phyloP scores from a whole-genome alignment of 2,888 invertebrate species.

The Volucella zonaria region DNA sequence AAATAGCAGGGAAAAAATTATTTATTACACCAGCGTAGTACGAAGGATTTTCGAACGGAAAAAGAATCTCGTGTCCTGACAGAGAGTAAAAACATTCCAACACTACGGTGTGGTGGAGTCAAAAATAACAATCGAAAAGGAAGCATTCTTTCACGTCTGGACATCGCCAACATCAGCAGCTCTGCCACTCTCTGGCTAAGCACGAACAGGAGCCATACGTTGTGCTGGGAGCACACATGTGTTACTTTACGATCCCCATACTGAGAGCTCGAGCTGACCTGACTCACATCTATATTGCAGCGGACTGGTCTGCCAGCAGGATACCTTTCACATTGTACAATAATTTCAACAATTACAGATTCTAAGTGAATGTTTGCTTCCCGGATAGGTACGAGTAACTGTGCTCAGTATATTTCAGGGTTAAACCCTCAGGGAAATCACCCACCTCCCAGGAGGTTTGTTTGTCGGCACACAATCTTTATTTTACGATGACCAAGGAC shows the following conservation, averaged over 20 bases:
- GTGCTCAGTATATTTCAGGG: conserved; percentile 36
- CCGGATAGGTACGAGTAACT: conserved; percentile 43
- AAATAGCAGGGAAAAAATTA: conserved; percentile 23
- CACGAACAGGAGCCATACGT: conserved; percentile 28
- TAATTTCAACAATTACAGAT: conserved; percentile 64
- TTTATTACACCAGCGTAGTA: conserved; percentile 39
- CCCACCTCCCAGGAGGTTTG: background rate
- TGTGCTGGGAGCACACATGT: conserved; percentile 29
- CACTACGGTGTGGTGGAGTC: conserved; percentile 8
- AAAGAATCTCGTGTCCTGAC: conserved; percentile 40
- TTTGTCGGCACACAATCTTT: conserved; percentile 40
- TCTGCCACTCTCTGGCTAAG: conserved; percentile 5
- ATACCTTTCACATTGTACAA: conserved; percentile 44
- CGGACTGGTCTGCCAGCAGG: conserved; percentile 34
- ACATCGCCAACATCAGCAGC: background rate
- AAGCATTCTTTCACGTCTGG: conserved; percentile 21
- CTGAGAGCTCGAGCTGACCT: background rate
- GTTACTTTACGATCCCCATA: conserved; percentile 25
- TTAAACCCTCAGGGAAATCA: conserved; percentile 38
- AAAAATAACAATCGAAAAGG: conserved; percentile 27
- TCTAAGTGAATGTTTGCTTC: conserved; percentile 63
- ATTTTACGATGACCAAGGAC: conserved; percentile 41
- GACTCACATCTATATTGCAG: conserved; percentile 24
- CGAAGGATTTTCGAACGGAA: conserved; percentile 14
- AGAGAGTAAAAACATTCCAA: background rate